These are phyloP conservation scores for Piscicola geometra DNA, from an alignment of 2,888 invertebrate species.

Conservation along the genomic window DNA sequence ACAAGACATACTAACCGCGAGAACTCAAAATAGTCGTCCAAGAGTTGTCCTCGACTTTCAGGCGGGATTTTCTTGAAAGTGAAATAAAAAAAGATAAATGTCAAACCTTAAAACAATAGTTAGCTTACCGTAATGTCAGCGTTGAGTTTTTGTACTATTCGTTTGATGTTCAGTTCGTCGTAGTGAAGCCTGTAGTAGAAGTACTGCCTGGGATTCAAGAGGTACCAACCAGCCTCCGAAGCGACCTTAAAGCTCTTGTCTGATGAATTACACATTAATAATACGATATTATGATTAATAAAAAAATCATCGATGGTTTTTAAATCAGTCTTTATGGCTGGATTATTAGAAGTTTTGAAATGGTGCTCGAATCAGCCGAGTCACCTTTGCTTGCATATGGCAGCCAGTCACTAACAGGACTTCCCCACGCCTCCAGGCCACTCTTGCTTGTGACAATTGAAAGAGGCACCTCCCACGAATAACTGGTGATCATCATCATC, in stretches of 20 bases:
- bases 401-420: background rate
- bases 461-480: background rate
- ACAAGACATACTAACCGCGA: background rate
- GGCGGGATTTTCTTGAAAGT: background rate
- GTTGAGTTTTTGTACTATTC: background rate
- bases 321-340: too few relatives aligned
- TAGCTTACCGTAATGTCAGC: background rate
- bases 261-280: too few relatives aligned
- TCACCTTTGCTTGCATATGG: too few relatives aligned
- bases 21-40: background rate
- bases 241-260: background rate
- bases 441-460: background rate
- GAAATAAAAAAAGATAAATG: too few relatives aligned
- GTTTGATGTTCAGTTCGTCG: background rate
- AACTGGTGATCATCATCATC: too few relatives aligned
- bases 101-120: too few relatives aligned
- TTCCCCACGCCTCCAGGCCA: background rate
- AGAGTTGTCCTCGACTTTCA: background rate
- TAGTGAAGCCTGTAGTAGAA: background rate
- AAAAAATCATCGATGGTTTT: too few relatives aligned
- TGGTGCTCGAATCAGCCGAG: too few relatives aligned
- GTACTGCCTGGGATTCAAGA: background rate
- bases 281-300: too few relatives aligned
- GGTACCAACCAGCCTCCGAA: background rate
- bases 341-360: too few relatives aligned